Percentiles rank a stretch among this genome's conserved stretches.
Evolutionary conservation across 92 coral and sea anemone species (phyloP).

Genomic region (Phenganax subtilis): DNA sequence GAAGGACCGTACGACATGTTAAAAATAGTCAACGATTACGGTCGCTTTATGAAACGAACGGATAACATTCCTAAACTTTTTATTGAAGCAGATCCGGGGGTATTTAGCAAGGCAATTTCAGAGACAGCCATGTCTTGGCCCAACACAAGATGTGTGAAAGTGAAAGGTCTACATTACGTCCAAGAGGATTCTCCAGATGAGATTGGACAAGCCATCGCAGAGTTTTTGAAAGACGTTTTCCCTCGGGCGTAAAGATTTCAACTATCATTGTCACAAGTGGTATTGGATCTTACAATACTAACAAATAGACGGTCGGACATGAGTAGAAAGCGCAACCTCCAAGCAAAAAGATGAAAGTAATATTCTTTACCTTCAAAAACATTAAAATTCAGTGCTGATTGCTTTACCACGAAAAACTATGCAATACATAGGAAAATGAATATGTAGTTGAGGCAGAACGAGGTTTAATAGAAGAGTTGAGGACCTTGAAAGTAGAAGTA

Average conservation of each 20-base stretch:
- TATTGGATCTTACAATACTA: not conserved
- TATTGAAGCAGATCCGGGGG: constrained; percentile 45
- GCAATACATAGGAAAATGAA: no score
- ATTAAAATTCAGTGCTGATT: no score
- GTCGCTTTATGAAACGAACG: constrained; percentile 27
- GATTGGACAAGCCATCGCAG: constrained; percentile 37
- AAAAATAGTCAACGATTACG: constrained; percentile 35
- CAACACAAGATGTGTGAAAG: constrained; percentile 35
- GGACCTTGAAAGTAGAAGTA: no score
- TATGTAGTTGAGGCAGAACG: no score
- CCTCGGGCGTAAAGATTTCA: not conserved
- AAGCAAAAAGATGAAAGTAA: no score
- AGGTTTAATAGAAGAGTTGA: no score
- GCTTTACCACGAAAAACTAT: no score
- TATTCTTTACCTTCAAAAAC: no score
- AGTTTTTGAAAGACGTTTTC: constrained; percentile 15
- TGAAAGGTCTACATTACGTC: constrained; percentile 37
- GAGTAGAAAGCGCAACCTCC: no score
- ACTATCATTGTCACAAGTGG: not conserved
- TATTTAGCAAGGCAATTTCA: constrained; percentile 19
- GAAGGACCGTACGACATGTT: constrained; percentile 42
- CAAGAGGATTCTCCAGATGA: constrained; percentile 47
- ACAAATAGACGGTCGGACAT: no score
- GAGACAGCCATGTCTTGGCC: constrained; percentile 43
- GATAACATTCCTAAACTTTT: constrained; percentile 34